Percentiles rank a stretch among this genome's conserved stretches.
These are phyloP conservation scores for Strigamia crassipes DNA, from an alignment of 2,888 invertebrate species.

Conservation along the genomic window DNA sequence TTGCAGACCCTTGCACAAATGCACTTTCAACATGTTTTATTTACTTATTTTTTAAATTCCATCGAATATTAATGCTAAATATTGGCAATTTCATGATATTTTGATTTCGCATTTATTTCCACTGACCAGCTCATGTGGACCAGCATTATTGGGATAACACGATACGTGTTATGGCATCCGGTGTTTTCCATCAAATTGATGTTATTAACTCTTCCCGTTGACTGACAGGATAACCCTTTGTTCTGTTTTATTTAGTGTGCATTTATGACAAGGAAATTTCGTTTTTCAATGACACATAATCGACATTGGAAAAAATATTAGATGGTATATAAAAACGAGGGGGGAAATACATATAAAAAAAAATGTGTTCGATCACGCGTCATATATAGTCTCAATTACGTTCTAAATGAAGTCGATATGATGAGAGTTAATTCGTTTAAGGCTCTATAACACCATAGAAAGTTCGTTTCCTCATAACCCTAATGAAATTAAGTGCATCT, in stretches of 20 bases:
- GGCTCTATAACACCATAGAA: constrained; percentile 8
- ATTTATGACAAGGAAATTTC: neutral
- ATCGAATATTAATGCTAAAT: no score
- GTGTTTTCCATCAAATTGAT: constrained; percentile 19
- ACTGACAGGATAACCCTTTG: constrained; percentile 16
- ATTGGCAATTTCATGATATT: no score
- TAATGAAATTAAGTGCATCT: constrained; percentile 33
- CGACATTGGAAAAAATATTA: neutral
- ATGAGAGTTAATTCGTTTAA: constrained; percentile 27
- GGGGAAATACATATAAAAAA: neutral
- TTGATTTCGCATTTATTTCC: no score
- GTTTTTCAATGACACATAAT: neutral
- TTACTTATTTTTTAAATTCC: no score
- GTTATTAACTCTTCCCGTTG: constrained; percentile 27
- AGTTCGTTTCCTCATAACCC: neutral
- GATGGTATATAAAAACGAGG: neutral
- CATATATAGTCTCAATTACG: neutral
- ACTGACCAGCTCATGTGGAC: no score
- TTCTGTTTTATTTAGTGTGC: constrained; percentile 10
- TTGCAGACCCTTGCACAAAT: no score
- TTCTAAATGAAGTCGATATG: neutral
- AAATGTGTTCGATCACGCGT: neutral
- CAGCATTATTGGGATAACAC: no score
- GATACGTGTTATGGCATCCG: neutral
- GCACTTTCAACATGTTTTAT: no score